These are phyloP conservation scores for Carettochelys insculpta DNA, from an alignment of 2,113 vertebrate species.

Conservation along the genomic window DNA sequence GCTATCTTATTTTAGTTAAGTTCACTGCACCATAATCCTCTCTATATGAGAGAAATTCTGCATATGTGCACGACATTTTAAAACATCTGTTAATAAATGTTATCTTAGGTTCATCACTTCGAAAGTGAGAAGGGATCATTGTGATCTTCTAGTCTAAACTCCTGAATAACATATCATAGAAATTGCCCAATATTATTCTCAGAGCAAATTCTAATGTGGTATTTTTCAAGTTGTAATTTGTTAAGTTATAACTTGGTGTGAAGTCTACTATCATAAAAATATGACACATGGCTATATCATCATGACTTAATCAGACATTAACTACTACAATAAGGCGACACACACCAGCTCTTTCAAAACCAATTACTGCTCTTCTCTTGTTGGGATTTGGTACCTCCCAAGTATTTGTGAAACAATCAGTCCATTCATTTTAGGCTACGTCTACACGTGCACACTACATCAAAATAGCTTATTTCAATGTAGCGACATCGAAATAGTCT, in stretches of 20 bases:
- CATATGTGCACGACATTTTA: background rate
- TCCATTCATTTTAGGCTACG: conserved; percentile 27
- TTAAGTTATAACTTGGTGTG: conserved; percentile 14
- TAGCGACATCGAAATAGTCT: no score
- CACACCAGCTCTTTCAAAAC: background rate
- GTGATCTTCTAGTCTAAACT: background rate
- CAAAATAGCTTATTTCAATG: no score
- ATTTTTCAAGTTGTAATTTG: background rate
- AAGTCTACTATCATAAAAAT: background rate
- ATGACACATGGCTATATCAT: background rate
- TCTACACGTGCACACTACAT: no score
- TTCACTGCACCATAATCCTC: background rate
- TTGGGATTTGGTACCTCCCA: conserved; percentile 12
- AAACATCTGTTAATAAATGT: background rate
- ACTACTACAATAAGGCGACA: background rate
- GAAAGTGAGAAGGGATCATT: background rate
- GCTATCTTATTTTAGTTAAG: background rate
- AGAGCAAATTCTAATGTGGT: background rate
- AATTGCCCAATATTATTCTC: background rate
- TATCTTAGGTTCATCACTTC: background rate
- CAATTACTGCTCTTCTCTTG: background rate
- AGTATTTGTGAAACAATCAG: conserved; percentile 32
- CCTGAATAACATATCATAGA: background rate
- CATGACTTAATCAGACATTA: background rate
- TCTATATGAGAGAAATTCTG: conserved; percentile 18